phyloP scores from a whole-genome alignment of 2,113 vertebrate species.

The Zosterops pallidus region DNA sequence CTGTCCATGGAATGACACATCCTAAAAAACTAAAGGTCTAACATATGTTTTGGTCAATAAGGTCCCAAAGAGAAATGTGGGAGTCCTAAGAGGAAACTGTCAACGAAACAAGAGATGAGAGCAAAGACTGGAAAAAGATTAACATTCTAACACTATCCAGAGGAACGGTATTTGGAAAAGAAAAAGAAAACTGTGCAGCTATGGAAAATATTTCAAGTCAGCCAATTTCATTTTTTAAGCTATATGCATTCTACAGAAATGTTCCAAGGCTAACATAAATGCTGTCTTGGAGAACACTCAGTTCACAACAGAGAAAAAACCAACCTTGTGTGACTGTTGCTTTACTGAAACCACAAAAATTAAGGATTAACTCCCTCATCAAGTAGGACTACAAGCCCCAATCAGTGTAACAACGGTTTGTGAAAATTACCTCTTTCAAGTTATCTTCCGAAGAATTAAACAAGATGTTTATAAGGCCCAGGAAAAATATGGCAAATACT shows the following conservation, averaged over 20 bases:
- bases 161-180: background rate
- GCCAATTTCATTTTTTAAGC: background rate
- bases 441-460: conserved; percentile 1
- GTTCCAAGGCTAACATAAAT: background rate
- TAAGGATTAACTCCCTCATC: background rate
- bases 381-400: background rate
- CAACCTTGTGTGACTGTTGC: background rate
- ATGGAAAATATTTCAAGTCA: background rate
- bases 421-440: background rate
- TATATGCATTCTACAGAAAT: background rate
- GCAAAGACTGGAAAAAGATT: background rate
- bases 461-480: background rate
- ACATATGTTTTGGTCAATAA: background rate
- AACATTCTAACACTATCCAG: background rate
- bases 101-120: background rate
- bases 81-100: background rate
- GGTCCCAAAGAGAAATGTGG: background rate
- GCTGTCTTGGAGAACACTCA: background rate
- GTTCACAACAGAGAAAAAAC: background rate
- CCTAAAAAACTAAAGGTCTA: background rate
- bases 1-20: background rate
- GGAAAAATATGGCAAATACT: background rate
- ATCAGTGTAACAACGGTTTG: background rate
- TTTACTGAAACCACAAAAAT: background rate
- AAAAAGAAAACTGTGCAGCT: background rate